Evolutionary conservation across 2,888 invertebrate genomes (phyloP).

Genomic region (Metacarcinus magister): DNA sequence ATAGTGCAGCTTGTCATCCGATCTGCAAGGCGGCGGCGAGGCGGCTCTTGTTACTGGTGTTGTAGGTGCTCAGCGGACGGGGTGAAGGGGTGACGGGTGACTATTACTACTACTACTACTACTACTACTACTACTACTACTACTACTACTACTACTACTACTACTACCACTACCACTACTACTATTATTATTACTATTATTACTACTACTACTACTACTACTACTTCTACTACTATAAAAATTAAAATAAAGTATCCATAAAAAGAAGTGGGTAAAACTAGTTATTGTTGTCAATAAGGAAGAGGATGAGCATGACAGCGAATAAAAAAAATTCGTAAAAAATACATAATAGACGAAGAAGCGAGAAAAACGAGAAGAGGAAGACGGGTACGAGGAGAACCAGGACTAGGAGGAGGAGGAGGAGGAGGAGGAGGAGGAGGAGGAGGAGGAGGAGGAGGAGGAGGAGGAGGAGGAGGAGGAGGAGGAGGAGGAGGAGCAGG

Average conservation of each 20-base stretch:
- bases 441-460: constrained; percentile 20
- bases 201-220: background rate
- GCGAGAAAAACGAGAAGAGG: background rate
- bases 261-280: background rate
- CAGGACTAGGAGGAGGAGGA: too few species aligned
- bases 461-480: background rate
- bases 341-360: background rate
- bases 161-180: constrained; percentile 10
- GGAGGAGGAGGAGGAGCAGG: constrained; percentile 8
- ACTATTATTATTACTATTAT: background rate
- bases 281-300: background rate
- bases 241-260: background rate
- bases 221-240: background rate
- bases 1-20: background rate
- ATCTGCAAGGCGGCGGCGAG: background rate
- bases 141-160: background rate
- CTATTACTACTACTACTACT: background rate
- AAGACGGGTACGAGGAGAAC: background rate
- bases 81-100: background rate
- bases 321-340: background rate
- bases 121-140: constrained; percentile 18
- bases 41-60: background rate
- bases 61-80: background rate
- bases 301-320: background rate
- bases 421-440: background rate